These are phyloP conservation scores for Heteronetta atricapilla DNA, from an alignment of 2,113 vertebrate genomes.

Conservation along the genomic window DNA sequence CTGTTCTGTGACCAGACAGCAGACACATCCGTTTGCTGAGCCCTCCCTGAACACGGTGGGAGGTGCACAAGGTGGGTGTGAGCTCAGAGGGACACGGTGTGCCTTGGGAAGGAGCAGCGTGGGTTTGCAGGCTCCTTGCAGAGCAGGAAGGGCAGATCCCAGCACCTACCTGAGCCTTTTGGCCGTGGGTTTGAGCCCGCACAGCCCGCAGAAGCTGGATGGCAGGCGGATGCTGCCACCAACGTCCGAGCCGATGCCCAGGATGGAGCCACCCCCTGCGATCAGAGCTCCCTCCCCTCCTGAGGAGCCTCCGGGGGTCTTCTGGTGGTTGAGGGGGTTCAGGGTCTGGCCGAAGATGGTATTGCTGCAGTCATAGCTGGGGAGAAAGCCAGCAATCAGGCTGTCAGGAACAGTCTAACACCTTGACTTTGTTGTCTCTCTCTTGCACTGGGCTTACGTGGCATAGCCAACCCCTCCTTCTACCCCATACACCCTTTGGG, in stretches of 20 bases:
- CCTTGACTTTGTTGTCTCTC: not conserved
- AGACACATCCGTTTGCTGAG: not conserved
- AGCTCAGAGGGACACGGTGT: not conserved
- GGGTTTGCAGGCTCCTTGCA: not conserved
- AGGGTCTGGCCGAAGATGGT: conserved; percentile 64
- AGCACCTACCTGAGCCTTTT: conserved; percentile 68
- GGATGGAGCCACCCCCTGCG: conserved; percentile 63
- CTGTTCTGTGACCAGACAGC: not conserved
- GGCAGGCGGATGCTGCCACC: conserved; percentile 75
- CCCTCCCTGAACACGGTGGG: not conserved
- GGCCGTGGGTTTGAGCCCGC: conserved; percentile 69
- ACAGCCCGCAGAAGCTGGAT: conserved; percentile 73
- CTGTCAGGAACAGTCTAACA: not conserved
- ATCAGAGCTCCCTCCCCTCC: conserved; percentile 74
- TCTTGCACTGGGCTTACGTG: not conserved
- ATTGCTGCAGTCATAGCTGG: conserved; percentile 80
- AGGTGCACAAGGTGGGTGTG: not conserved
- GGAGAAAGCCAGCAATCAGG: not conserved
- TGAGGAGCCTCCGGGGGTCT: conserved; percentile 69
- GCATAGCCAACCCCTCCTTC: not conserved
- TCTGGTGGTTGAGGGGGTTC: conserved; percentile 56
- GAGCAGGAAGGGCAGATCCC: not conserved
- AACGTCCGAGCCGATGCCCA: conserved; percentile 69
- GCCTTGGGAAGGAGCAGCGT: not conserved
- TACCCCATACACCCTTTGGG: fast-evolving